Conservation (phyloP, 1,140 invertebrate genomes). For the Hypsibius dujardini region DNA sequence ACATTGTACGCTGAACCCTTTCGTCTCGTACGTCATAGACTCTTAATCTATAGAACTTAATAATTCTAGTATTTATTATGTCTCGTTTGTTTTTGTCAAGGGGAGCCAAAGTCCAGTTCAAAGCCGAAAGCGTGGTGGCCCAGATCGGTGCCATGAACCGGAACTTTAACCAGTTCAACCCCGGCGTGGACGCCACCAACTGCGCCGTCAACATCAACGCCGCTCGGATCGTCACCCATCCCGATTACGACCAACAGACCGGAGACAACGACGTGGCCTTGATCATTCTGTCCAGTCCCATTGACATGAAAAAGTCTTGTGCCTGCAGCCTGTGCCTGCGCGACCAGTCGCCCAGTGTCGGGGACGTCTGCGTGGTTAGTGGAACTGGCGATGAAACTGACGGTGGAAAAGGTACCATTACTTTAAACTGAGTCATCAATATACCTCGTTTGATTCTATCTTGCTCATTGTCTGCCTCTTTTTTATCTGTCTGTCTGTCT, state of each 20-base stretch:
- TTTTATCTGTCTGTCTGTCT: too few species aligned
- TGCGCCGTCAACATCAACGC: background rate
- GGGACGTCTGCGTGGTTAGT: slow-evolving; percentile 6
- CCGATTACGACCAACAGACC: background rate
- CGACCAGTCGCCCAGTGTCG: background rate
- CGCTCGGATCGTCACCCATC: background rate
- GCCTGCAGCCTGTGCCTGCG: background rate
- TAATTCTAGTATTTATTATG: background rate
- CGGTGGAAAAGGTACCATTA: too few species aligned
- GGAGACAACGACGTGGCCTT: slow-evolving; percentile 3
- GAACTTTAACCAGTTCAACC: slow-evolving; percentile 13
- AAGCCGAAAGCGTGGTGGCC: background rate
- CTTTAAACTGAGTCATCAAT: too few species aligned
- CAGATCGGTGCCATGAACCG: slow-evolving; percentile 3
- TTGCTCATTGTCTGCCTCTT: too few species aligned
- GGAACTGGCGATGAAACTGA: slow-evolving; percentile 2
- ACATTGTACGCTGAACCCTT: slow-evolving; percentile 5
- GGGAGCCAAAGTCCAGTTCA: background rate
- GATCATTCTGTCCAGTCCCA: background rate
- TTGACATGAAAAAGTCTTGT: background rate
- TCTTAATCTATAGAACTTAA: background rate
- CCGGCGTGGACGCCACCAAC: background rate
- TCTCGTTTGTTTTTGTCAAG: background rate
- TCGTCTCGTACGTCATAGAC: background rate
- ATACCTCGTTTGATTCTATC: too few species aligned